These are phyloP conservation scores for Molothrus ater DNA, from an alignment of 2,797 vertebrate species.

Conservation along the genomic window DNA sequence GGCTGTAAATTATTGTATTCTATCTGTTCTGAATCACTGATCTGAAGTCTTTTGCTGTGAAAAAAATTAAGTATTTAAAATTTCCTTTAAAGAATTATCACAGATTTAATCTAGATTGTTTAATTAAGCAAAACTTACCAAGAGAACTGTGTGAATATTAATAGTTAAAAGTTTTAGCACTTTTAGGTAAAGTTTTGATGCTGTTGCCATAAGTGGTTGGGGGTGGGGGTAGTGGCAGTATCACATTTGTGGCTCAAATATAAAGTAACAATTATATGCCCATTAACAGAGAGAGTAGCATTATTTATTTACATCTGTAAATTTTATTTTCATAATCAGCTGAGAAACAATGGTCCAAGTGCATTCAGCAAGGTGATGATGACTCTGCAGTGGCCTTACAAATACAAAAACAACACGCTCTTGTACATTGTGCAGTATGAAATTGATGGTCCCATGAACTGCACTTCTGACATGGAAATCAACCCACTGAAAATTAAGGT, in stretches of 20 bases:
- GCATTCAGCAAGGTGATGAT: conserved; percentile 92
- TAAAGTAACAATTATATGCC: background rate
- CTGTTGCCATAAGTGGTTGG: background rate
- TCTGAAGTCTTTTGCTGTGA: background rate
- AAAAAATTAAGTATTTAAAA: background rate
- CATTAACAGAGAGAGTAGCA: background rate
- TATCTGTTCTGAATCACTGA: background rate
- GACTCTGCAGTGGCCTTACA: conserved; percentile 88
- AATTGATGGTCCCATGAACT: conserved; percentile 94
- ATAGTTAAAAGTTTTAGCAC: background rate
- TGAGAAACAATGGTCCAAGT: conserved; percentile 92
- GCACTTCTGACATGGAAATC: conserved; percentile 86
- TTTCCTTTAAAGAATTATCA: background rate
- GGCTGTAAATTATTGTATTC: background rate
- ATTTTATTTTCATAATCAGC: conserved; percentile 71
- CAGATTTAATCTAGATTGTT: background rate
- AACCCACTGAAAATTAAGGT: conserved; percentile 92
- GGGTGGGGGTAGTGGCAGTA: background rate
- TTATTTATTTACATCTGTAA: background rate
- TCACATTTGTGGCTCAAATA: background rate
- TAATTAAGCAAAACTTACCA: background rate
- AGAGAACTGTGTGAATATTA: background rate
- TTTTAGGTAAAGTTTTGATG: background rate
- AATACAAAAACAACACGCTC: conserved; percentile 83
- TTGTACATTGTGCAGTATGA: conserved; percentile 88